Base-by-base conservation (phyloP, 1,140 invertebrate species). In the Diploscapter pachys region DNA sequence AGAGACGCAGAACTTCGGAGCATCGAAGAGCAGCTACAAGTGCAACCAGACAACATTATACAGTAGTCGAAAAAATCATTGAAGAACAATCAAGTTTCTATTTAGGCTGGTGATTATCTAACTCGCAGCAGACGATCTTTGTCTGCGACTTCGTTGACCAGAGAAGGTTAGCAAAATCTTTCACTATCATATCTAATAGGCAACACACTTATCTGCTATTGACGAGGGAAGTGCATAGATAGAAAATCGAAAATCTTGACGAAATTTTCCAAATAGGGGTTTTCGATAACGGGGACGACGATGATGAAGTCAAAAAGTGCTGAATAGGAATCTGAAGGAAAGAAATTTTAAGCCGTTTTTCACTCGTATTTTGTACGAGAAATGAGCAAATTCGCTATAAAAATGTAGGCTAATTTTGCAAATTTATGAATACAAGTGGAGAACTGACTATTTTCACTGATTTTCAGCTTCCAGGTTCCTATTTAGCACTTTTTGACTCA, bases 41-140 rank as follows among this genome's bases (percentile, higher is more conserved):
- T 61, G 86, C 83, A 5, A 71, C 86, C 50, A 79, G 83, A 61
- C 69, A 81, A 59, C 83, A 85, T 66, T 85, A 85, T 66, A 85
- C 83, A 4, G 82, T 83, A 31, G 11, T 53, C 76, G 50, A 9
- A 5, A 6, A 4, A 4, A 6, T 11, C 67, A 52, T 13, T 11
- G 48, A 49, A 73, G 31, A 11, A 9, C 50, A 48, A 65, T 13
- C 50, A 48, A 11, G 9, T 11, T 11, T 31, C 2, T 79, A 31
- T 79, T 79, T 57, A 79, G 79, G 79, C 79, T 48, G 83, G 83
- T 48, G 83, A 85, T 63, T 85, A 85, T 72, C 69, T 85, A 49
- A 81, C 81, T 52, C 76, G 80, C 53, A 81, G 69, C 63, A 78
- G 83, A 8, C 80, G 83, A 53, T 83, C 84, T 52, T 72, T 85